Evolutionary conservation across 2,797 vertebrate genomes (phyloP), one percentile per base, ranked within the genome.

Genomic region (Myoxocephalus aenaeus): DNA sequence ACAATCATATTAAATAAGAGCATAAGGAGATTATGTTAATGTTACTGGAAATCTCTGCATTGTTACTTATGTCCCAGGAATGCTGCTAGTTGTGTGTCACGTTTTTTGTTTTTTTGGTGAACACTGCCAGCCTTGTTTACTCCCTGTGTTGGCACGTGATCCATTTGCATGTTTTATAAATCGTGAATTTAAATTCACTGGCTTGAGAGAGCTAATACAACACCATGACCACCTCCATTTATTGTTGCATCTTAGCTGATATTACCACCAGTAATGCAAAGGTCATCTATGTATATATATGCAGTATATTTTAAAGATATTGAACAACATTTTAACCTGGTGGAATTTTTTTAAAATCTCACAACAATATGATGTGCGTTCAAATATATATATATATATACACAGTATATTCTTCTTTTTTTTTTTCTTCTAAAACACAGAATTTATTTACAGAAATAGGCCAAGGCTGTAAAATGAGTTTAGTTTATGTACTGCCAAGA

Each of bases 11-110:
- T 46, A 65, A 84, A 70, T 63, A 42, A 68, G 73, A 89, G 51
- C 51, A 73, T 92, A 88, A 91, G 89, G 32, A 75, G 90, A 91
- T 92, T 91, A 91, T 81, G 51, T 46, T 20, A 54, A 38, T 71
- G 13, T 32, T 34, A 85, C 65, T 32, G 73, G 84, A 87, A 88
- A 89, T 80, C 88, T 78, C 73, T 72, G 59, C 40, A 25, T 70
- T 66, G 57, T 79, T 88, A n/a, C 57, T 80, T 76, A 74, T 61
- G 36, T 44, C 57, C 36, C 50, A 63, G 62, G 32, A 85, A 73
- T 61, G 69, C 70, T 66, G 11, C 71, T 71, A 82, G 25, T 73
- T 75, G 48, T 75, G 80, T 65, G 4, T 86, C 75, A 83, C 29
- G n/a, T 85, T 81, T 51, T 61, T 64, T 78, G 74, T 75, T n/a